Conservation (phyloP, 2,888 invertebrate species). For the Lepidonotus clava region DNA sequence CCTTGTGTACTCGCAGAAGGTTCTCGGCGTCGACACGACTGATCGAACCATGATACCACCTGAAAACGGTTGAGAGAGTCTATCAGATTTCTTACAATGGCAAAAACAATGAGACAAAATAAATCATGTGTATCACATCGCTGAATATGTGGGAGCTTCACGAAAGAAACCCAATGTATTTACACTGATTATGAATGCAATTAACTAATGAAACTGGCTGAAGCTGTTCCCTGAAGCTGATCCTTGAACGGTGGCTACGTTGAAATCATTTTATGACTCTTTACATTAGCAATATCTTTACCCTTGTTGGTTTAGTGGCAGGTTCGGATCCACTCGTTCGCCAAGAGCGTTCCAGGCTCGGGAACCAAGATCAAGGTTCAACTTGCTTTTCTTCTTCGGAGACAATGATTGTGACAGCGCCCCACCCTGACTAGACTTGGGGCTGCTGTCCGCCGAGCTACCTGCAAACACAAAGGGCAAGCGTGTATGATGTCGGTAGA, state of each 20-base stretch:
- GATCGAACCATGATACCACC: conserved; percentile 97
- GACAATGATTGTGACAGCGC: conserved; percentile 50
- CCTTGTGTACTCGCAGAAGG: conserved; percentile 89
- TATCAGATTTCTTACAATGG: no score
- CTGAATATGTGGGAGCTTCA: no score
- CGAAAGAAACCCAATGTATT: no score
- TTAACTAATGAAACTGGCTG: no score
- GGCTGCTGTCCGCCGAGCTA: conserved; percentile 56
- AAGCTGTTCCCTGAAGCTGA: no score
- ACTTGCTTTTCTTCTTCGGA: conserved; percentile 67
- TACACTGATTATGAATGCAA: no score
- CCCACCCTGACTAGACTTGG: conserved; percentile 51
- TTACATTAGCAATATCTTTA: conserved; percentile 83
- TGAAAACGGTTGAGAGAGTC: no score
- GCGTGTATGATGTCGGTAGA: background rate
- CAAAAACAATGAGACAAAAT: no score
- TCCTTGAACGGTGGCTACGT: no score
- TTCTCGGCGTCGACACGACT: conserved; percentile 95
- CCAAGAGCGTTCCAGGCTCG: conserved; percentile 84
- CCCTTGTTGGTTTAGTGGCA: conserved; percentile 94
- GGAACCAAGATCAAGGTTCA: conserved; percentile 82
- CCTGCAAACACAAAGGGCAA: conserved; percentile 17
- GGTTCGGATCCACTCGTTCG: conserved; percentile 89
- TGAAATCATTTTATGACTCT: no score
- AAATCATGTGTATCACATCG: no score